Conservation (phyloP, 1,140 invertebrate species). For the Heliothis virescens region DNA sequence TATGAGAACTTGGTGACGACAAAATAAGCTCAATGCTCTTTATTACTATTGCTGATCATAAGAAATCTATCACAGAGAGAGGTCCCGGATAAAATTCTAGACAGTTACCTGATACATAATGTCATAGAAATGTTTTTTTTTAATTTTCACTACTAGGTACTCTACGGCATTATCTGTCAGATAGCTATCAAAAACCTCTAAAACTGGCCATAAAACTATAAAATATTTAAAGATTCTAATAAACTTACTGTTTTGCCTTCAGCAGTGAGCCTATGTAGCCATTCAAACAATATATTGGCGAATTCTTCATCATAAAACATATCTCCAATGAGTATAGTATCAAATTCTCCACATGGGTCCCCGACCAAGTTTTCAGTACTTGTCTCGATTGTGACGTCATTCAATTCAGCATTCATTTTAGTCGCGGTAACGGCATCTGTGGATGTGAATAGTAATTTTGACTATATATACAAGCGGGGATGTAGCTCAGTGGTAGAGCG, state of each 20-base stretch:
- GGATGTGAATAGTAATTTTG: slow-evolving; percentile 59
- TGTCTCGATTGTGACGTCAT: slow-evolving; percentile 76
- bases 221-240: too few species aligned
- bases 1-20: too few species aligned
- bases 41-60: too few species aligned
- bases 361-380: slow-evolving; percentile 79
- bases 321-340: slow-evolving; percentile 86
- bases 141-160: too few species aligned
- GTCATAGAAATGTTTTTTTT: too few species aligned
- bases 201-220: too few species aligned
- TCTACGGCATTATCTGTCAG: too few species aligned
- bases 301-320: slow-evolving; percentile 87
- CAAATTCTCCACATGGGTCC: slow-evolving; percentile 67
- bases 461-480: slow-evolving; percentile 73
- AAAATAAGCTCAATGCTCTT: too few species aligned
- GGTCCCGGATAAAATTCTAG: too few species aligned
- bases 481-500: slow-evolving; percentile 93
- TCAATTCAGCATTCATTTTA: slow-evolving; percentile 84
- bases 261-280: slow-evolving; percentile 72
- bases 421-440: slow-evolving; percentile 74
- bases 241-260: slow-evolving; percentile 71
- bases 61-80: too few species aligned
- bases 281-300: slow-evolving; percentile 77
- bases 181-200: too few species aligned
- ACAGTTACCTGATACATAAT: too few species aligned